Conservation (phyloP, 2,113 vertebrate genomes). For the Pollimyrus isidori region DNA sequence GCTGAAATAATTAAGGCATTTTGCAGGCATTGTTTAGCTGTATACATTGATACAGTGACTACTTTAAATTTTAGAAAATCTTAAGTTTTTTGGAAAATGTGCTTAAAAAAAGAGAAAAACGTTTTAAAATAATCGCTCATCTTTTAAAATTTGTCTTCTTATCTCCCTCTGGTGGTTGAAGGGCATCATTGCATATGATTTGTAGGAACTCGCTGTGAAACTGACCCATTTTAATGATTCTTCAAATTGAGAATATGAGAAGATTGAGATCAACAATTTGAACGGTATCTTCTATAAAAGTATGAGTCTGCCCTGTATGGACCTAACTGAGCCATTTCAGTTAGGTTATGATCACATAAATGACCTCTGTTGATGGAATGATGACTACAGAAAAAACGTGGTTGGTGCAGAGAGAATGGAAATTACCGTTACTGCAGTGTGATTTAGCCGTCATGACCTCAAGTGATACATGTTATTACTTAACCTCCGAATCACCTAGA, state of each 20-base stretch:
- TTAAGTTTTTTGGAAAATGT: not conserved
- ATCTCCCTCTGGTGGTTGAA: slow-evolving; percentile 11
- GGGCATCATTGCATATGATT: not conserved
- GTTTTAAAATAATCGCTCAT: not conserved
- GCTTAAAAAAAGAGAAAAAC: not conserved
- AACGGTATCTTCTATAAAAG: not conserved
- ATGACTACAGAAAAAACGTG: not conserved
- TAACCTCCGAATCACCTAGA: not conserved
- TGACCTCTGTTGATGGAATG: not conserved
- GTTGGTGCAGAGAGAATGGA: not conserved
- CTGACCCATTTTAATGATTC: not conserved
- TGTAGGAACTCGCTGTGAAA: not conserved
- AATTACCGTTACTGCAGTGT: not conserved
- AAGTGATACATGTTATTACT: not conserved
- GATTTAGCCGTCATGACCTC: not conserved
- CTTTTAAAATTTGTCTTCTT: not conserved
- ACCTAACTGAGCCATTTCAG: not conserved
- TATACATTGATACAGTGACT: not conserved
- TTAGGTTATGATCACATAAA: not conserved
- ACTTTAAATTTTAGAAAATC: not conserved
- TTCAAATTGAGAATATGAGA: not conserved
- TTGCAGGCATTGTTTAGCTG: not conserved
- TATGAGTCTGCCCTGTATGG: not conserved
- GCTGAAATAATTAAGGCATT: not conserved
- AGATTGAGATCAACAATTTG: not conserved